Evolutionary conservation across 2,888 invertebrate genomes (phyloP).

Genomic region (Latrodectus hesperus): DNA sequence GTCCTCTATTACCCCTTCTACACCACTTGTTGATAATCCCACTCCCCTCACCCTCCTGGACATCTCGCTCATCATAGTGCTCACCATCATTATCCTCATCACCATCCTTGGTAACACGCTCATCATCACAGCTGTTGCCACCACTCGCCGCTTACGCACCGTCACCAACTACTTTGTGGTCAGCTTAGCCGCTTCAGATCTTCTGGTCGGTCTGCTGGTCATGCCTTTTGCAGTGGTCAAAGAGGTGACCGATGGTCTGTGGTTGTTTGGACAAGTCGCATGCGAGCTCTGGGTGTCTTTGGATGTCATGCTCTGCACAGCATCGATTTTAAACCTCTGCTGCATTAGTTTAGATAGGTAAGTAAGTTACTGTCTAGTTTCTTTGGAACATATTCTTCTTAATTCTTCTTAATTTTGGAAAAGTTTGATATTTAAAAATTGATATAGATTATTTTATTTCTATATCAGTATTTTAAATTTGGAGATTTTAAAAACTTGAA

Average conservation of each 20-base stretch:
- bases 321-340: constrained; percentile 74
- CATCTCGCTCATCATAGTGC: constrained; percentile 34
- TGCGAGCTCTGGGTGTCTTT: constrained; percentile 72
- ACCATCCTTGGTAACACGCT: constrained; percentile 68
- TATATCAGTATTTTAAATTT: no score
- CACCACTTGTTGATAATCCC: constrained; percentile 24
- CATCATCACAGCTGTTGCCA: constrained; percentile 67
- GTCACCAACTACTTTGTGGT: constrained; percentile 72
- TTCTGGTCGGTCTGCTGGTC: constrained; percentile 70
- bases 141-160: constrained; percentile 70
- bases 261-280: constrained; percentile 69
- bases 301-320: constrained; percentile 74
- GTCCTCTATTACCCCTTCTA: constrained; percentile 27
- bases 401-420: no score
- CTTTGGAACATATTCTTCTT: no score
- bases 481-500: no score
- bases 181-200: constrained; percentile 70
- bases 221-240: constrained; percentile 70
- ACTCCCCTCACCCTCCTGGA: constrained; percentile 37
- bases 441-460: no score
- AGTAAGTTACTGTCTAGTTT: background rate
- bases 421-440: no score
- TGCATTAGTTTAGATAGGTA: constrained; percentile 73
- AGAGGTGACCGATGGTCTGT: constrained; percentile 67
- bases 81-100: constrained; percentile 57